These are phyloP conservation scores for Phymastichus coffea DNA, from an alignment of 1,140 invertebrate genomes.

Conservation along the genomic window DNA sequence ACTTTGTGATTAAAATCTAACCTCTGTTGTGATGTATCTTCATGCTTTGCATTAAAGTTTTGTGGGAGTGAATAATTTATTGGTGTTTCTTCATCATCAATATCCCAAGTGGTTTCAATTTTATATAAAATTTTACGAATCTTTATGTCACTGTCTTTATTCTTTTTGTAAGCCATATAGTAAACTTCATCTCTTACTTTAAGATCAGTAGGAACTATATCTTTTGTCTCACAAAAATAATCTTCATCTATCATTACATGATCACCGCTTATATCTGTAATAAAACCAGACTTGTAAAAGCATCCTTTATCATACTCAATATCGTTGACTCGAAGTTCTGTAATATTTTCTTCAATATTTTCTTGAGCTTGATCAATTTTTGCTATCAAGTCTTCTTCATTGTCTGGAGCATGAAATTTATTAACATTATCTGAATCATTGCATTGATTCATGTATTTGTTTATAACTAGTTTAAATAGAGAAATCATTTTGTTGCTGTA, in stretches of 20 bases:
- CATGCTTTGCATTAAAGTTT: background rate
- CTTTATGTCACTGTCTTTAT: conserved; percentile 35
- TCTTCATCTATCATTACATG: conserved; percentile 43
- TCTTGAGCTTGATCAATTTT: too few relatives aligned
- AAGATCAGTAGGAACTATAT: conserved; percentile 28
- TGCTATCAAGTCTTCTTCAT: too few relatives aligned
- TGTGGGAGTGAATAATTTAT: too few relatives aligned
- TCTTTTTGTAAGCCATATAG: conserved; percentile 38
- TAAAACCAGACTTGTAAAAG: conserved; percentile 40
- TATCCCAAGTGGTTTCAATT: conserved; percentile 28
- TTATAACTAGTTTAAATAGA: too few relatives aligned
- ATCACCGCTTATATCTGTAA: conserved; percentile 34
- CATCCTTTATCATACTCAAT: conserved; percentile 29
- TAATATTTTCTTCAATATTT: background rate
- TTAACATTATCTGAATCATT: too few relatives aligned
- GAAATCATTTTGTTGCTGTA: too few relatives aligned
- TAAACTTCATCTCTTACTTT: conserved; percentile 40
- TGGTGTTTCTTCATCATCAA: background rate
- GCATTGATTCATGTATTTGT: too few relatives aligned
- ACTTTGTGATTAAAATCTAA: too few relatives aligned
- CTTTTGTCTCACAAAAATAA: conserved; percentile 37
- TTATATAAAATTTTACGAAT: conserved; percentile 41
- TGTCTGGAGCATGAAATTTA: too few relatives aligned
- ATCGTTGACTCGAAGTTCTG: background rate
- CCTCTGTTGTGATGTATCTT: too few relatives aligned